Evolutionary conservation across 1,140 invertebrate species (phyloP), one percentile per base, ranked within the genome.

Genomic region (Diabrotica undecimpunctata): DNA sequence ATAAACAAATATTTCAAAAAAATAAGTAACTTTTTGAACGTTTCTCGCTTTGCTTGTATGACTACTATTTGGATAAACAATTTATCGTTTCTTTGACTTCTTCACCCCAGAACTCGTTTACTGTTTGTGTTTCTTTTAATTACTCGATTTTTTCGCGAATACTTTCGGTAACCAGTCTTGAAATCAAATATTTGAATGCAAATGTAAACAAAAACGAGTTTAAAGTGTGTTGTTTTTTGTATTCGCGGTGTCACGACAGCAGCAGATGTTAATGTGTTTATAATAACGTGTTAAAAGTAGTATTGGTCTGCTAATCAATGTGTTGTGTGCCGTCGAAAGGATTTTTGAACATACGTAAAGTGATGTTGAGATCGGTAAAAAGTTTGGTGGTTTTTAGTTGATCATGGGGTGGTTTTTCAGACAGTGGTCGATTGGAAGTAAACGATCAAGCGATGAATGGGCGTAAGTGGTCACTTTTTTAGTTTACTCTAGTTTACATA

Each of bases 191-290:
- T 10, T 10, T 46, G 41, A 46, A 46, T 10, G 41, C 41, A 46
- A n/a, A 46, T 46, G 41, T 46, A 46, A 46, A 46, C 41, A 46
- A 46, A 46, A 46, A 46, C 41, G 41, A 46, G 41, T 46, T 46
- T 46, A n/a, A 8, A 46, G 41, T 5, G 8, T 46, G 25, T n/a
- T 10, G n/a, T 46, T 46, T 46, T 46, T 46, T 46, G n/a, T 46
- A n/a, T 46, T 46, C 6, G n/a, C 41, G 8, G 4, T 46, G 41
- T 46, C 8, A 46, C n/a, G 41, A 46, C 8, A 0, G n/a, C 41
- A 3, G 41, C 41, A 46, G 8, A 46, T 46, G 41, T 46, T 46
- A 46, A 46, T 46, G 8, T 46, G 5, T 46, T 46, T 46, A n/a
- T 46, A 46, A 46, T 10, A 46, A 46, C 6, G 41, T 46, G 41